These are phyloP conservation scores for Coccyzus lansbergi DNA, from an alignment of 2,797 vertebrate species.

Conservation along the genomic window DNA sequence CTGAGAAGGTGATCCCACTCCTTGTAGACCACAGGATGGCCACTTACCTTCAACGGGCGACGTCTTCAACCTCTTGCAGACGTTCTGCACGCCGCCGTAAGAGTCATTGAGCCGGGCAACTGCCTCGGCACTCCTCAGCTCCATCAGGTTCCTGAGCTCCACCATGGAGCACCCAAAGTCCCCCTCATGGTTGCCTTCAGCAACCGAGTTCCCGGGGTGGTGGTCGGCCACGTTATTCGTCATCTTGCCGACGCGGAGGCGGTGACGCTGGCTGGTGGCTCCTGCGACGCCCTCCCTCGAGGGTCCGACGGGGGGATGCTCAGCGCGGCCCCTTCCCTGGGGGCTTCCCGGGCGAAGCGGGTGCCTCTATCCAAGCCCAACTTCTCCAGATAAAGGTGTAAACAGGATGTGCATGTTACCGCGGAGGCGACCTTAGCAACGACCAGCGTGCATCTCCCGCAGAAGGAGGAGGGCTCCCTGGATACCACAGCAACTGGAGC, in stretches of 20 bases:
- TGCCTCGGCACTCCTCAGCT: slow-evolving; percentile 87
- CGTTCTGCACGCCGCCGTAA: slow-evolving; percentile 85
- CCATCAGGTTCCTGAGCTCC: slow-evolving; percentile 91
- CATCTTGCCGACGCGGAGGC: slow-evolving; percentile 69
- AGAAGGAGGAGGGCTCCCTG: slow-evolving; percentile 71
- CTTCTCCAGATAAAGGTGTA: slow-evolving; percentile 77
- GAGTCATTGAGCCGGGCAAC: slow-evolving; percentile 82
- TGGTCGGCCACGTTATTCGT: slow-evolving; percentile 90
- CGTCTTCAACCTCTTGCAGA: slow-evolving; percentile 91
- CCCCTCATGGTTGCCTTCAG: slow-evolving; percentile 85
- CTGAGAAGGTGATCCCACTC: neutral
- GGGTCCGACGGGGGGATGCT: neutral
- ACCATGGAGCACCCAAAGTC: slow-evolving; percentile 87
- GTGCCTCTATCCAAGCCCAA: slow-evolving; percentile 74
- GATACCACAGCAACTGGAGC: slow-evolving; percentile 80
- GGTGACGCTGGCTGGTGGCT: neutral
- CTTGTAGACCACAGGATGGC: rapidly evolving
- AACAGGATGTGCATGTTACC: slow-evolving; percentile 82
- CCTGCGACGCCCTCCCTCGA: neutral
- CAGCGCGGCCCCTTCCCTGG: neutral
- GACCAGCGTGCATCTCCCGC: slow-evolving; percentile 75
- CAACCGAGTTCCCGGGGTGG: slow-evolving; percentile 87
- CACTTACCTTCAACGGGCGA: slow-evolving; percentile 91
- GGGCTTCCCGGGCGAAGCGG: slow-evolving; percentile 46
- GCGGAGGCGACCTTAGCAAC: slow-evolving; percentile 80